phyloP scores from a whole-genome alignment of 2,888 invertebrate genomes.

The Harpalus rubripes region DNA sequence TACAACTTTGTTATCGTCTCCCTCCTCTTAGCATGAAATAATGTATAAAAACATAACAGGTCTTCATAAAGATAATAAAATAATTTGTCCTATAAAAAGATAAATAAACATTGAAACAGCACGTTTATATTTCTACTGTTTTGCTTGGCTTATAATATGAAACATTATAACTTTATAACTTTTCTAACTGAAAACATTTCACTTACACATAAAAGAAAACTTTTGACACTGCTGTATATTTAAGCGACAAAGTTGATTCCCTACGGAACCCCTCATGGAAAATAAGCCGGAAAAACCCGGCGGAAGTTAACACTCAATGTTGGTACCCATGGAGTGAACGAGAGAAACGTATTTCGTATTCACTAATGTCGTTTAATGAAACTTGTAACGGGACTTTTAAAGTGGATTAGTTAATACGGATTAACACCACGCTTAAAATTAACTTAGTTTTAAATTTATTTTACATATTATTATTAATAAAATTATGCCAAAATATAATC shows the following conservation, averaged over 20 bases:
- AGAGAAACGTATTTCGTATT: conserved; percentile 27
- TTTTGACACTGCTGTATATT: conserved; percentile 48
- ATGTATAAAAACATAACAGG: neutral
- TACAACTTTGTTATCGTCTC: neutral
- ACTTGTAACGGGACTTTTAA: conserved; percentile 33
- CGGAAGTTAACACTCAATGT: conserved; percentile 51
- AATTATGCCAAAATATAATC: neutral
- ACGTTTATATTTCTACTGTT: conserved; percentile 23
- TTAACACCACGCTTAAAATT: conserved; percentile 33
- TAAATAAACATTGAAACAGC: conserved; percentile 40
- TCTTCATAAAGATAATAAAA: neutral
- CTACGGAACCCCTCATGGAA: conserved; percentile 31
- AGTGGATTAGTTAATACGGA: conserved; percentile 36
- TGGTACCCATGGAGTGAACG: conserved; percentile 15
- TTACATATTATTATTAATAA: conserved; percentile 19
- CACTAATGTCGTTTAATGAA: conserved; percentile 47
- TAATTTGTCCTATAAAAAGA: conserved; percentile 21
- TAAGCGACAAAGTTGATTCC: conserved; percentile 39
- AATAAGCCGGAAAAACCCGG: conserved; percentile 37
- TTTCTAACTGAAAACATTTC: conserved; percentile 44
- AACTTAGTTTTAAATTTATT: conserved; percentile 44
- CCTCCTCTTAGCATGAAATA: neutral
- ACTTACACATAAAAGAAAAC: conserved; percentile 48
- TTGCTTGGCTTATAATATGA: conserved; percentile 32
- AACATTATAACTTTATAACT: conserved; percentile 48